Evolutionary conservation across 30 jellyfish, hydroid and myxozoan genomes (phyloP).

Genomic region (Aurelia aurita): DNA sequence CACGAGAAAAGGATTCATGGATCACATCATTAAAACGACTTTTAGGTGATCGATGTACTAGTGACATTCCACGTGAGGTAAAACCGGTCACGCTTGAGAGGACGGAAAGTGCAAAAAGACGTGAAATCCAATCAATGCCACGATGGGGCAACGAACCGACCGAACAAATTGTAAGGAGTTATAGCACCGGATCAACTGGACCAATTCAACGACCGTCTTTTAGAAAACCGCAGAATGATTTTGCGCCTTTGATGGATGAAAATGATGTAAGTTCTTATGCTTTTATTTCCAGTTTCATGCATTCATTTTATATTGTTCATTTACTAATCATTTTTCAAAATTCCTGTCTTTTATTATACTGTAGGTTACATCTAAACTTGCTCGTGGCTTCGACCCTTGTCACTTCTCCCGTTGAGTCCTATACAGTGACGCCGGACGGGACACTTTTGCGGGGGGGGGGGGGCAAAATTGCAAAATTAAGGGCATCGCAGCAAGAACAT

Average conservation of each 20-base stretch:
- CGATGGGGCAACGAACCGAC: conserved; percentile 81
- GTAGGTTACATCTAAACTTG: too few species aligned
- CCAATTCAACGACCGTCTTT: conserved; percentile 72
- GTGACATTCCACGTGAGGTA: conserved; percentile 41
- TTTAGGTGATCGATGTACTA: conserved; percentile 76
- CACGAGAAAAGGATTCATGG: conserved; percentile 97
- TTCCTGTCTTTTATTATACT: too few species aligned
- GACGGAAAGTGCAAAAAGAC: conserved; percentile 85
- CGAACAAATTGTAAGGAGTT: conserved; percentile 81
- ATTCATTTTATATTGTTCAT: too few species aligned
- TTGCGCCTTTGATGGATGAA: conserved; percentile 53
- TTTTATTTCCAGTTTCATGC: not conserved
- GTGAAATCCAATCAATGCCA: conserved; percentile 92
- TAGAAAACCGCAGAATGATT: conserved; percentile 33
- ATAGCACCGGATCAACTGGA: conserved; percentile 95
- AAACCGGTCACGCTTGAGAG: conserved; percentile 82
- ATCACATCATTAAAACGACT: conserved; percentile 79
- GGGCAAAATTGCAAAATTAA: too few species aligned
- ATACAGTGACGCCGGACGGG: too few species aligned
- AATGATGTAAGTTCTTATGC: not conserved
- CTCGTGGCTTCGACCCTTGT: too few species aligned
- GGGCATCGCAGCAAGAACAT: too few species aligned
- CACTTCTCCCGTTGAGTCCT: too few species aligned
- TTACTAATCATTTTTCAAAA: too few species aligned
- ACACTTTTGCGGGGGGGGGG: too few species aligned